Evolutionary conservation across 2,797 vertebrate species (phyloP), one percentile per base, ranked within the genome.

Genomic region (Thunnus albacares): DNA sequence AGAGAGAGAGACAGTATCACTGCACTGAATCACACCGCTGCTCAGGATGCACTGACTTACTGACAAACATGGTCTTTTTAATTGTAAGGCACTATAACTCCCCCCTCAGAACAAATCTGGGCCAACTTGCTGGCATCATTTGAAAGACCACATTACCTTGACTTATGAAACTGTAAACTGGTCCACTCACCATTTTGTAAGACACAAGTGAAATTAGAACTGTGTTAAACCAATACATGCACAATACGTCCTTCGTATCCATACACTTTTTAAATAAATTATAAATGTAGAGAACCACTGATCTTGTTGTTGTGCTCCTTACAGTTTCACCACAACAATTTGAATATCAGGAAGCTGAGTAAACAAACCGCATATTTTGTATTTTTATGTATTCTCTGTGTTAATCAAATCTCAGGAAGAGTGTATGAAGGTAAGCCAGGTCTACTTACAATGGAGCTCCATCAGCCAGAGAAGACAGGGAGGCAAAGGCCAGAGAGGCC

Each of bases 371-470:
- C 7, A 15, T 28, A 28, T 33, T 49, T 15, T 47, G 45, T 47
- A 47, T 17, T 17, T 1, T 22, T 22, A 1, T 28, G 28, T 28
- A 2, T 28, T 28, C 2, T 28, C 28, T 38, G 0, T n/a, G 49
- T 61, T 20, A 20, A 26, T 38, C 33, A 6, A n/a, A 28, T 13
- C 28, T 47, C 5, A 49, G 13, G 3, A 4, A 30, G 6, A 38
- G 45, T 17, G 12, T 51, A 28, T 15, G 41, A 59, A 56, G 15
- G 6, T 60, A 47, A 43, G 3, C 0, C 3, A 11, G 28, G 28
- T 64, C 4, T 83, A 94, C 94, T 93, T 74, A 94, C 92, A 92
- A 0, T 28, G 62, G 63, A n/a, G 52, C 24, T 63, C 81, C 90
- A 73, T 90, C 51, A 66, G 75, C 79, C 22, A 70, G 55, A 75